Evolutionary conservation across 2,888 invertebrate genomes (phyloP).

Genomic region (Mesorhabditis belari): DNA sequence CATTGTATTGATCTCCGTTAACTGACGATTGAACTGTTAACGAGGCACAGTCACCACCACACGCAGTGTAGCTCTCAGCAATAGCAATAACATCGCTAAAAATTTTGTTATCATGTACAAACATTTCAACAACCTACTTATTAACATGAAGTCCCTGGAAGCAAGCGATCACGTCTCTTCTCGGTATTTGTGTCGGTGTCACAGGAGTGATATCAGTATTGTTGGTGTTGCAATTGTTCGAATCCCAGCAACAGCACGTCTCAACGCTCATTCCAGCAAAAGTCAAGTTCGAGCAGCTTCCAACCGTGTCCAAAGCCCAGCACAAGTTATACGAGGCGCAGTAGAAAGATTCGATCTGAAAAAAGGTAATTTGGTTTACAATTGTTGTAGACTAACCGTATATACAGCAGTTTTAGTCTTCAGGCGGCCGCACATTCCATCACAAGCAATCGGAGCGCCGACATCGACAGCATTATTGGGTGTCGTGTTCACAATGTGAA

Average conservation of each 20-base stretch:
- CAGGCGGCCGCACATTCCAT: conserved; percentile 25
- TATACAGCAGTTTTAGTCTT: not conserved
- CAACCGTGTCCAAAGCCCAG: not conserved
- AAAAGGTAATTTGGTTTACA: too few relatives aligned
- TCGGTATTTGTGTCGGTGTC: conserved; percentile 10
- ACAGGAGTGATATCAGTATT: conserved; percentile 5
- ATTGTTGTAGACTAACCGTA: too few relatives aligned
- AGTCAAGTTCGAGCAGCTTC: not conserved
- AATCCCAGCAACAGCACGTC: conserved; percentile 28
- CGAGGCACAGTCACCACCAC: conserved; percentile 29
- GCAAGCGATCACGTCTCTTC: conserved; percentile 11
- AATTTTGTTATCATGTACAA: too few relatives aligned
- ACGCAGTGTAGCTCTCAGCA: conserved; percentile 1
- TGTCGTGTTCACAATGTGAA: conserved; percentile 11
- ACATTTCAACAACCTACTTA: not conserved
- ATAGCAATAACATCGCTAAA: not conserved
- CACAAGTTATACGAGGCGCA: not conserved
- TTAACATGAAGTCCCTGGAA: conserved; percentile 15
- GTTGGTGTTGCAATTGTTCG: conserved; percentile 20
- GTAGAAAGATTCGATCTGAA: not conserved
- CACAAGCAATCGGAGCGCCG: conserved; percentile 21
- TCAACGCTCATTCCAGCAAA: conserved; percentile 4
- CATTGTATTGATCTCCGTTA: conserved; percentile 10
- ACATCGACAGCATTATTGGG: conserved; percentile 10
- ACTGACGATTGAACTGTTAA: conserved; percentile 12